Percentiles rank a stretch among this genome's conserved stretches.
Conservation (phyloP, 2,797 vertebrate species). For the Taenioides sp. region DNA sequence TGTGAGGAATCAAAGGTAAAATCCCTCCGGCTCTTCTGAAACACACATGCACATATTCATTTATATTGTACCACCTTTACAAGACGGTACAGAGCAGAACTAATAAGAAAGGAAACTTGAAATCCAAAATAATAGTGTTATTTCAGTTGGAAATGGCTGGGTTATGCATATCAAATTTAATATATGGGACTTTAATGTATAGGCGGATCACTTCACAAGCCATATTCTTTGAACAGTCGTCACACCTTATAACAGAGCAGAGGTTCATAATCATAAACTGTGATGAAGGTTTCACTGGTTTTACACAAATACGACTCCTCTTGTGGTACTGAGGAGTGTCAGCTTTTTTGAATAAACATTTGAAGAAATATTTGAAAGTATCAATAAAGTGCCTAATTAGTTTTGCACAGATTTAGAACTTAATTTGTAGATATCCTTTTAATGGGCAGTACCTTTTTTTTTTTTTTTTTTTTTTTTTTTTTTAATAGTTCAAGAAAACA, state of each 20-base stretch:
- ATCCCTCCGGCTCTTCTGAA: background rate
- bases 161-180: slow-evolving; percentile 1
- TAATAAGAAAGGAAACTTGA: slow-evolving; percentile 1
- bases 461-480: no score
- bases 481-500: no score
- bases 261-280: background rate
- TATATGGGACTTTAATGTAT: background rate
- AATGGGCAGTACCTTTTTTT: no score
- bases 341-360: background rate
- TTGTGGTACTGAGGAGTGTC: no score
- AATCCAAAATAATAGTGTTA: slow-evolving; percentile 2
- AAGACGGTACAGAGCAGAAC: background rate
- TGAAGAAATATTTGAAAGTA: no score
- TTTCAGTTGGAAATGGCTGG: slow-evolving; percentile 19
- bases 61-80: background rate
- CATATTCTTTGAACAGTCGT: slow-evolving; percentile 7
- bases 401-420: no score
- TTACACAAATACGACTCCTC: background rate
- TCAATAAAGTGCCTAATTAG: no score
- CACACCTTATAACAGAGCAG: slow-evolving; percentile 5
- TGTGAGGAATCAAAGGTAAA: slow-evolving; percentile 12
- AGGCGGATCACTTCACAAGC: background rate
- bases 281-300: background rate
- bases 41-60: slow-evolving; percentile 3
- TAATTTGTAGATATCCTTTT: no score